These are phyloP conservation scores for Henicopernis longicauda DNA, from an alignment of 2,113 vertebrate genomes.

Conservation along the genomic window DNA sequence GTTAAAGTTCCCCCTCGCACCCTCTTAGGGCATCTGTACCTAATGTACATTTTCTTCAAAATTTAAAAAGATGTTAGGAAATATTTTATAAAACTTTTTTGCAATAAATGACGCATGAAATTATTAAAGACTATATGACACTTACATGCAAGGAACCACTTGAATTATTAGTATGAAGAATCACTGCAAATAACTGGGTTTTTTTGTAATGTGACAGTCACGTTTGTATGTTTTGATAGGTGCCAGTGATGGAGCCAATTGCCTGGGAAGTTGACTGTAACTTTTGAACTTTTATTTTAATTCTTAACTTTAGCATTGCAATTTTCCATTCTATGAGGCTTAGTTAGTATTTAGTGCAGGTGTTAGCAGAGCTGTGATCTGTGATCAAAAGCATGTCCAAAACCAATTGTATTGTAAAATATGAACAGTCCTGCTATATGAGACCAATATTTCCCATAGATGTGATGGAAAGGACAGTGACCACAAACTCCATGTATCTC, in stretches of 20 bases:
- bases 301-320: conserved; percentile 65
- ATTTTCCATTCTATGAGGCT: conserved; percentile 69
- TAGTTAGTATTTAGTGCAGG: conserved; percentile 70
- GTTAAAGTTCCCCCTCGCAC: not conserved
- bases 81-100: conserved; percentile 82
- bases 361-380: conserved; percentile 68
- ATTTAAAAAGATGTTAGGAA: conserved; percentile 70
- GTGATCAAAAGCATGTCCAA: conserved; percentile 68
- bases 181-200: conserved; percentile 59
- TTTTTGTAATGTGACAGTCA: conserved; percentile 70
- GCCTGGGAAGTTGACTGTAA: conserved; percentile 67
- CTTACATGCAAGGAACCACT: conserved; percentile 63
- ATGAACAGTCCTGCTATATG: conserved; percentile 48
- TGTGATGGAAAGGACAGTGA: conserved; percentile 38
- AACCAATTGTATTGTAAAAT: conserved; percentile 53
- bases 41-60: conserved; percentile 71
- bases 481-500: conserved; percentile 29
- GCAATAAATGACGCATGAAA: conserved; percentile 82
- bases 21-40: conserved; percentile 63
- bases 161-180: conserved; percentile 66
- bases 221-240: conserved; percentile 56
- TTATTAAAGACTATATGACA: conserved; percentile 59
- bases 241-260: conserved; percentile 60
- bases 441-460: conserved; percentile 57
- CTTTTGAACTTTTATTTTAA: conserved; percentile 63